phyloP scores from a whole-genome alignment of 2,888 invertebrate species.

The Cheilosia grossa region DNA sequence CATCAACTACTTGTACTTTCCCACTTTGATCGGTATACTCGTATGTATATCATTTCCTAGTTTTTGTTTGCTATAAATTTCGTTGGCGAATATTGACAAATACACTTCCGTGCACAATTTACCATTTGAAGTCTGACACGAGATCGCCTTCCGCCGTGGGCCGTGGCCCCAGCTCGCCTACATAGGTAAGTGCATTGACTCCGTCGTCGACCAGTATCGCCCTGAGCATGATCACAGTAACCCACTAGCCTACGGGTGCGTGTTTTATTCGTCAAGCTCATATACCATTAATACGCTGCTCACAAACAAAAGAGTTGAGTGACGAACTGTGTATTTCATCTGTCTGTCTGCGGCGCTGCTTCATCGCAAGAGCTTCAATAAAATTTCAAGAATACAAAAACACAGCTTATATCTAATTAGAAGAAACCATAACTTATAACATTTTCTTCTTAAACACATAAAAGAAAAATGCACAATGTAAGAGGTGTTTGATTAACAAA shows the following conservation, averaged over 20 bases:
- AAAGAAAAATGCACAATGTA: slow-evolving; percentile 2
- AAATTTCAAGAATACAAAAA: slow-evolving; percentile 19
- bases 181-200: slow-evolving; percentile 28
- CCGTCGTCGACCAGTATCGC: slow-evolving; percentile 12
- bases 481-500: slow-evolving; percentile 23
- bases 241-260: slow-evolving; percentile 57
- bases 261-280: slow-evolving; percentile 16
- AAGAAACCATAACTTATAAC: slow-evolving; percentile 1
- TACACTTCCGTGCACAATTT: slow-evolving; percentile 62
- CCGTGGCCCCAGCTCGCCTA: slow-evolving; percentile 27
- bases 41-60: slow-evolving; percentile 56
- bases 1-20: slow-evolving; percentile 46
- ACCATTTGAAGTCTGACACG: slow-evolving; percentile 37
- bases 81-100: slow-evolving; percentile 64
- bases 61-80: slow-evolving; percentile 63
- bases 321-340: slow-evolving; percentile 39
- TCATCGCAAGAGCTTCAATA: slow-evolving; percentile 16
- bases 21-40: slow-evolving; percentile 36
- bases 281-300: slow-evolving; percentile 3
- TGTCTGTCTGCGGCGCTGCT: slow-evolving; percentile 2
- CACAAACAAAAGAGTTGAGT: slow-evolving; percentile 56
- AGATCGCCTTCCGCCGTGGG: slow-evolving; percentile 8
- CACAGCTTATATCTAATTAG: slow-evolving; percentile 2
- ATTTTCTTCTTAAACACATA: not conserved
- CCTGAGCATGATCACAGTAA: slow-evolving; percentile 43